These are phyloP conservation scores for Patagioenas fasciata DNA, from an alignment of 2,113 vertebrate genomes.

Conservation along the genomic window DNA sequence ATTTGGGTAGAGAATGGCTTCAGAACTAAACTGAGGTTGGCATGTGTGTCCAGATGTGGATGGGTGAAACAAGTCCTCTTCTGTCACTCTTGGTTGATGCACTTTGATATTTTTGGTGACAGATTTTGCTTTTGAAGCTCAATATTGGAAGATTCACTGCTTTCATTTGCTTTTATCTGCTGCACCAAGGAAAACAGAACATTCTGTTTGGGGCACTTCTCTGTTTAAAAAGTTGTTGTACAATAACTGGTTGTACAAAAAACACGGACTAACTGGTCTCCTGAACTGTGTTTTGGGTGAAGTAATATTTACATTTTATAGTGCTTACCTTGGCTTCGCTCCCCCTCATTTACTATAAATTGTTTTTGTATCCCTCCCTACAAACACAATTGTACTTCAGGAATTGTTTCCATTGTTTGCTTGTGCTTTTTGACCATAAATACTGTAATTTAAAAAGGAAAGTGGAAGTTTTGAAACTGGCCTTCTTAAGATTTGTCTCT, in stretches of 20 bases:
- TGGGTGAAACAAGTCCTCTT: background rate
- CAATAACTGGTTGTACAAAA: background rate
- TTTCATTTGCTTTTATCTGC: background rate
- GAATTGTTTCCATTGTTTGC: background rate
- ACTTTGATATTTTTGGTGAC: background rate
- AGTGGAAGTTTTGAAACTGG: background rate
- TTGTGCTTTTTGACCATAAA: background rate
- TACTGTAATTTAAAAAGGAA: background rate
- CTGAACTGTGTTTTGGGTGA: background rate
- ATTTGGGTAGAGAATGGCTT: background rate
- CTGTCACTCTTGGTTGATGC: background rate
- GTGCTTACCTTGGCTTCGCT: constrained; percentile 25
- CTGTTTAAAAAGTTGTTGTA: background rate
- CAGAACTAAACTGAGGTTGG: background rate
- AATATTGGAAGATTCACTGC: background rate
- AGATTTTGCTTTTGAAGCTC: background rate
- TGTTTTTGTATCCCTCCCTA: constrained; percentile 4
- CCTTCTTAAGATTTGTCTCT: background rate
- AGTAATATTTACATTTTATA: constrained; percentile 27
- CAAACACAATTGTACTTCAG: background rate
- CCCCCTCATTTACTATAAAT: background rate
- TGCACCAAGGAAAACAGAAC: background rate
- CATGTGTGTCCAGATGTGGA: background rate
- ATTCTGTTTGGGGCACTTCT: background rate
- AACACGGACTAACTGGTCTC: background rate